Evolutionary conservation across 2,888 invertebrate species (phyloP), one percentile per base, ranked within the genome.

Genomic region (Seira musarum): DNA sequence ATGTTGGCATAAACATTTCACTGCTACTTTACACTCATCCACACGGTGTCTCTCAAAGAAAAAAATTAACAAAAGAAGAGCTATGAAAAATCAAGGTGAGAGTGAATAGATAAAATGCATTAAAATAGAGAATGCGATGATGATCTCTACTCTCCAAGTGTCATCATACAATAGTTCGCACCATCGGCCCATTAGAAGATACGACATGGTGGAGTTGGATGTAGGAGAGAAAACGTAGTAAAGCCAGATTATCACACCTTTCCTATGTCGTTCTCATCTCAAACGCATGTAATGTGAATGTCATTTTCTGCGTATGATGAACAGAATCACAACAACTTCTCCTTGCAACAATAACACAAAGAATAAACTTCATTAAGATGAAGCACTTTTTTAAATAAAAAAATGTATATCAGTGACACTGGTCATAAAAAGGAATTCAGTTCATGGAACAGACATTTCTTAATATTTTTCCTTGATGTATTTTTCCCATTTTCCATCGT

Each of bases 201-300:
- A 15, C 17, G 22, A 8, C 10, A 21, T 19, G 10, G 8, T 63
- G 2, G 8, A 63, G 63, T 46, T 69, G 1, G 6, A 40, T 19
- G 15, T 19, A 53, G 40, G n/a, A 40, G 53, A 13, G 53, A 68
- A 40, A 68, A n/a, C n/a, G n/a, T 19, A 22, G n/a, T 68, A 68
- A 67, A 74, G 67, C 67, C 30, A 67, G 74, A 74, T 74, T 74
- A 74, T 74, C 66, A 67, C 74, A 74, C 67, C 60, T 74, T 74
- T 66, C 65, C n/a, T 40, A 25, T 21, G 22, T 66, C 40, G 5
- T 66, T n/a, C 25, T 25, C 40, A 1, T 10, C 65, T 13, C 8
- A 5, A n/a, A n/a, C n/a, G n/a, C n/a, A n/a, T n/a, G n/a, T n/a
- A n/a, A n/a, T n/a, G n/a, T n/a, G n/a, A n/a, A n/a, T n/a, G n/a